Conservation (phyloP, 2,888 invertebrate species). For the Neoscelio sp. region DNA sequence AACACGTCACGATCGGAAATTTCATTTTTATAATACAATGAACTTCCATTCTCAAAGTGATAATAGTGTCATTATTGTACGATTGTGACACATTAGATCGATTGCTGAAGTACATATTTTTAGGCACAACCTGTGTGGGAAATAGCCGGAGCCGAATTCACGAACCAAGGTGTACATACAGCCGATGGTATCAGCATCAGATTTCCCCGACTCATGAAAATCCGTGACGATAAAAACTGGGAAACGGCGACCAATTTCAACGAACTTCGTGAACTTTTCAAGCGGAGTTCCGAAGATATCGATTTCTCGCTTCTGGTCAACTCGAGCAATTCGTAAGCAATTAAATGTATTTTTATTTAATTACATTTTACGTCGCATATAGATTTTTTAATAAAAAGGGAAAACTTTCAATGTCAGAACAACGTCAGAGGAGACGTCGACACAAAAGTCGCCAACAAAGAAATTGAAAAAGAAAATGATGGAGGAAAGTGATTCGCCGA, state of each 20-base stretch:
- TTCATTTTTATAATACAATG: too few species aligned
- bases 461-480: constrained; percentile 24
- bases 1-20: too few species aligned
- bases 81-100: background rate
- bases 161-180: constrained; percentile 93
- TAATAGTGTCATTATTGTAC: background rate
- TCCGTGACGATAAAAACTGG: constrained; percentile 94
- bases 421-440: constrained; percentile 28
- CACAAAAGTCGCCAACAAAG: constrained; percentile 12
- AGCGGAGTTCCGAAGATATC: constrained; percentile 82
- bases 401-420: constrained; percentile 7
- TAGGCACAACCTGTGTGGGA: constrained; percentile 95
- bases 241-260: constrained; percentile 91
- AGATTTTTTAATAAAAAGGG: background rate
- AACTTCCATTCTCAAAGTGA: too few species aligned
- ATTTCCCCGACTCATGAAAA: constrained; percentile 94
- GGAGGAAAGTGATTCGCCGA: constrained; percentile 31
- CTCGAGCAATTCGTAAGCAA: constrained; percentile 31
- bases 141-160: constrained; percentile 93
- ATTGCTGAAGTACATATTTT: background rate
- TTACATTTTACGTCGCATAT: background rate
- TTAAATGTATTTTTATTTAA: background rate
- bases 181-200: constrained; percentile 97
- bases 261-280: constrained; percentile 88
- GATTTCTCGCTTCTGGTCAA: constrained; percentile 75